phyloP scores from a whole-genome alignment of 2,888 invertebrate species.

The Eurytoma adleriae region DNA sequence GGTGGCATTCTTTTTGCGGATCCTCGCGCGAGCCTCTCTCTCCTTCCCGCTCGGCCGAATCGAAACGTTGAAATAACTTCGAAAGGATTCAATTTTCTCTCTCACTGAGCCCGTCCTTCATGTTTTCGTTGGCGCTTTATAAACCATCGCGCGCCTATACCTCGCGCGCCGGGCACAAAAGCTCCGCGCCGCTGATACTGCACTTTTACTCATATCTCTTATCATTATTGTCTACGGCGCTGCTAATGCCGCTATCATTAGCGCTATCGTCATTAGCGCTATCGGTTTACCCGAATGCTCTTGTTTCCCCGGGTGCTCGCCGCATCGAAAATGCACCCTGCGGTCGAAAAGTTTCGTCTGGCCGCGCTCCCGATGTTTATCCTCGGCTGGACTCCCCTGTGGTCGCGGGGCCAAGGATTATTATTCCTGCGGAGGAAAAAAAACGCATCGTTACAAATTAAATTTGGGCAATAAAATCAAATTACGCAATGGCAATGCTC shows the following conservation, averaged over 20 bases:
- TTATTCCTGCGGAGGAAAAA: no score
- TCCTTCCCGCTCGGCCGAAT: conserved; percentile 43
- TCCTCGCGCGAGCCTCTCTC: background rate
- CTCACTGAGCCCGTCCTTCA: conserved; percentile 56
- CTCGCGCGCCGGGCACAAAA: conserved; percentile 6
- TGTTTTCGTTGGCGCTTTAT: conserved; percentile 56
- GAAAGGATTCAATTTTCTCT: conserved; percentile 58
- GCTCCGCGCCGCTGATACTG: conserved; percentile 11
- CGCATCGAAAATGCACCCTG: conserved; percentile 44
- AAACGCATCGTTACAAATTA: no score
- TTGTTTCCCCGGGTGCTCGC: background rate
- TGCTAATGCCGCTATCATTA: conserved; percentile 14
- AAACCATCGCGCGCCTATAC: conserved; percentile 32
- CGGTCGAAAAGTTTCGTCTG: conserved; percentile 31
- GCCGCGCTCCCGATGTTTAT: background rate
- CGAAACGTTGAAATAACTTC: conserved; percentile 57
- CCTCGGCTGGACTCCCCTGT: no score
- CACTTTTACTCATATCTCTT: conserved; percentile 12
- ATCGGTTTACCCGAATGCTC: background rate
- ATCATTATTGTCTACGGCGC: background rate
- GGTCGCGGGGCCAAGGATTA: no score
- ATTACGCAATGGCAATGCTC: no score
- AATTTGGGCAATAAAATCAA: no score
- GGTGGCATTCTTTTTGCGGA: conserved; percentile 1
- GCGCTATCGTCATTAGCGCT: background rate